Conservation (phyloP, 2,888 invertebrate genomes). For the Rhorus exstirpatorius region DNA sequence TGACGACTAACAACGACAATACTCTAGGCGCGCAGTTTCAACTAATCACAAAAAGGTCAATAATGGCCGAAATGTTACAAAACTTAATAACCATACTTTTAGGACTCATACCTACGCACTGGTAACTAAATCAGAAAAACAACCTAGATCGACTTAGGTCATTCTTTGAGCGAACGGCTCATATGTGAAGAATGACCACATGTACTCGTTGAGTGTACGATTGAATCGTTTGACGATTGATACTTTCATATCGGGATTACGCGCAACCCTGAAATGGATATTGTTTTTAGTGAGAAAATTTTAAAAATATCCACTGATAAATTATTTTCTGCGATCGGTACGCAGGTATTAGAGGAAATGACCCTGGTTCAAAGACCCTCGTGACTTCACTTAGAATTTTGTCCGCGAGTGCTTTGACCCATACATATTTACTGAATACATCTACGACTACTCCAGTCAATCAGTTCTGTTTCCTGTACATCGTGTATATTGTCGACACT, state of each 20-base stretch:
- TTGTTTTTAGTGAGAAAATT: slow-evolving; percentile 44
- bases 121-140: too few species aligned
- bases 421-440: slow-evolving; percentile 72
- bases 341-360: slow-evolving; percentile 63
- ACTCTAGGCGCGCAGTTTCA: too few species aligned
- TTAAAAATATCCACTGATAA: slow-evolving; percentile 66
- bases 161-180: too few species aligned
- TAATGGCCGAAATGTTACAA: too few species aligned
- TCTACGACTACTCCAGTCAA: slow-evolving; percentile 68
- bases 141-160: too few species aligned
- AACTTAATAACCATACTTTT: too few species aligned
- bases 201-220: slow-evolving; percentile 76
- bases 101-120: too few species aligned
- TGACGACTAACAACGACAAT: too few species aligned
- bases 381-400: slow-evolving; percentile 68
- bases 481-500: slow-evolving; percentile 66
- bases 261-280: slow-evolving; percentile 57
- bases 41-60: too few species aligned
- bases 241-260: slow-evolving; percentile 78
- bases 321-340: slow-evolving; percentile 75
- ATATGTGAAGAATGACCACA: slow-evolving; percentile 47
- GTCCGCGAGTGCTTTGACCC: slow-evolving; percentile 71
- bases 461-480: slow-evolving; percentile 66
- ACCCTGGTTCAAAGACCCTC: slow-evolving; percentile 26
- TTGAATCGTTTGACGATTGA: slow-evolving; percentile 79